These are phyloP conservation scores for Apteryx mantelli DNA, from an alignment of 2,113 vertebrate genomes.

Conservation along the genomic window DNA sequence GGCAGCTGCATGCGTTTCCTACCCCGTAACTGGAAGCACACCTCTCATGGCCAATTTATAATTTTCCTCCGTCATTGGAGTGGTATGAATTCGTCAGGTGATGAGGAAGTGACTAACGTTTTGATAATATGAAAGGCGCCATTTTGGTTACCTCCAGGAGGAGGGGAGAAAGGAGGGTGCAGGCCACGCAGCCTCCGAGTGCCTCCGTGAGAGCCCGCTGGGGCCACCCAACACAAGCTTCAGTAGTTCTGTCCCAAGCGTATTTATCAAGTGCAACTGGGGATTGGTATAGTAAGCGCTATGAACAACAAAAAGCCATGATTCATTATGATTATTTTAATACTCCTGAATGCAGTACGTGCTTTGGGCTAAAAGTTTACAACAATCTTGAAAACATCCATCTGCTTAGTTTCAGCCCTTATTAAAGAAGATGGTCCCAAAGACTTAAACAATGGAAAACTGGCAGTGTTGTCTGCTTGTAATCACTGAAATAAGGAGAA, in stretches of 20 bases:
- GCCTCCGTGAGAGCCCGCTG: neutral
- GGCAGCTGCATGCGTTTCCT: rapidly evolving
- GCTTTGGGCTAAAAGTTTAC: conserved; percentile 34
- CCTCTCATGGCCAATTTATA: rapidly evolving
- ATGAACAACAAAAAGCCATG: neutral
- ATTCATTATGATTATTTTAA: conserved; percentile 8
- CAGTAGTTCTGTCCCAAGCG: neutral
- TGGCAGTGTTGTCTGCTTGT: neutral
- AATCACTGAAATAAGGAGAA: neutral
- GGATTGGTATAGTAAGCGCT: neutral
- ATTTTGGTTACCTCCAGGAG: neutral
- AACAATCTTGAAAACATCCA: neutral
- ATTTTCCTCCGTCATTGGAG: neutral
- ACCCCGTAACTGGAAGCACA: rapidly evolving
- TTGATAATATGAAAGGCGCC: neutral
- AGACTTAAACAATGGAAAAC: neutral
- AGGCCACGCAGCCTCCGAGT: neutral
- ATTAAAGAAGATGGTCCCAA: conserved; percentile 11
- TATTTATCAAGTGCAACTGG: neutral
- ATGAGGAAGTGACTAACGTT: neutral
- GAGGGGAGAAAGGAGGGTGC: neutral
- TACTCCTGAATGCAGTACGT: neutral
- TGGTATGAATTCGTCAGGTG: neutral
- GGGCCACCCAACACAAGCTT: neutral
- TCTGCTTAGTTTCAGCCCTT: neutral